phyloP scores from a whole-genome alignment of 2,797 vertebrate genomes.

The Rhincodon typus region DNA sequence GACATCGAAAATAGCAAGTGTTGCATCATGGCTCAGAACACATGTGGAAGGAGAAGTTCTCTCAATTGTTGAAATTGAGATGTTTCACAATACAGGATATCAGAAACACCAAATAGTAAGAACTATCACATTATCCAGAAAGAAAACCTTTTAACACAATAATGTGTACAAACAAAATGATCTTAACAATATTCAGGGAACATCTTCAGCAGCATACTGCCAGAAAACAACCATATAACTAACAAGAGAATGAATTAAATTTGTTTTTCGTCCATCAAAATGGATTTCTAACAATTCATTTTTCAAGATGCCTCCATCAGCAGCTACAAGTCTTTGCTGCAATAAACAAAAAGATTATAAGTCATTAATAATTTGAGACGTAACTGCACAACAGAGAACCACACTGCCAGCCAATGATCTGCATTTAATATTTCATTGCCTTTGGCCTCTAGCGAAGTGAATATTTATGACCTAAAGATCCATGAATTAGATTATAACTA shows the following conservation, averaged over 20 bases:
- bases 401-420: neutral
- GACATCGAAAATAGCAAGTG: too few relatives aligned
- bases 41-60: too few relatives aligned
- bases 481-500: neutral
- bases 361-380: neutral
- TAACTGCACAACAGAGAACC: neutral
- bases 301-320: neutral
- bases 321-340: neutral
- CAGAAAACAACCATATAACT: neutral
- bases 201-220: neutral
- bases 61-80: too few relatives aligned
- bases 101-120: neutral
- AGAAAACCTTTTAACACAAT: neutral
- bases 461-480: neutral
- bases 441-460: neutral
- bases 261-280: neutral
- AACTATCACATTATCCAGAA: neutral
- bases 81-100: too few relatives aligned
- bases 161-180: neutral
- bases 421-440: conserved; percentile 30
- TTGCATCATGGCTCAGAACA: too few relatives aligned
- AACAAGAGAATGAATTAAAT: neutral
- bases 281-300: neutral
- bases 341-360: neutral
- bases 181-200: neutral